Evolutionary conservation across 2,113 vertebrate genomes (phyloP).

Genomic region (Micronisus gabar): DNA sequence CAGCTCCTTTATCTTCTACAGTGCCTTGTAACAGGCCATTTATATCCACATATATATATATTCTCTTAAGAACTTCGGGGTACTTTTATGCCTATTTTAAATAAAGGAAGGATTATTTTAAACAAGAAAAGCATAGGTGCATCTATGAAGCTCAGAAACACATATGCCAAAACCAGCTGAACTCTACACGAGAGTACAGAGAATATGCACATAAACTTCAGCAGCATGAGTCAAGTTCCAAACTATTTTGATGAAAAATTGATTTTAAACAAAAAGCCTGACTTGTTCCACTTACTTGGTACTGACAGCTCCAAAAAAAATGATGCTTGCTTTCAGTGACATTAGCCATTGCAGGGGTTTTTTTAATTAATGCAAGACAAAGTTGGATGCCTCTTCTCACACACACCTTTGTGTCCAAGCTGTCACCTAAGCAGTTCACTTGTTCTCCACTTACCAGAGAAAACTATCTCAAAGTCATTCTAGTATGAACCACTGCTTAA

Average conservation of each 20-base stretch:
- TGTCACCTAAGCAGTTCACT: not conserved
- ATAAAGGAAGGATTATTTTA: not conserved
- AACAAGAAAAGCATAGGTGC: not conserved
- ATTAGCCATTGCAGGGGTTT: not conserved
- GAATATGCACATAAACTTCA: not conserved
- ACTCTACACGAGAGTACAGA: not conserved
- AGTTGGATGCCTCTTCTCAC: not conserved
- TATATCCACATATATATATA: not conserved
- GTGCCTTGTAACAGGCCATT: not conserved
- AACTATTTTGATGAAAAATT: not conserved
- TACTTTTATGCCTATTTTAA: not conserved
- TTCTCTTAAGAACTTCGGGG: not conserved
- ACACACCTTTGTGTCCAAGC: not conserved
- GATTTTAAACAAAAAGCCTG: not conserved
- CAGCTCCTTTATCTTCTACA: not conserved
- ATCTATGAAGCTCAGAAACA: not conserved
- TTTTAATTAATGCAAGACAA: not conserved
- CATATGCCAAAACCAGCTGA: not conserved
- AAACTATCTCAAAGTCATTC: not conserved
- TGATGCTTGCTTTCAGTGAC: not conserved
- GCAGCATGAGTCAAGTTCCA: not conserved
- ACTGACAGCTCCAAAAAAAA: not conserved
- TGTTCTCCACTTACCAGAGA: not conserved
- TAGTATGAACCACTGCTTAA: not conserved
- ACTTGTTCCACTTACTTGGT: not conserved